phyloP scores from a whole-genome alignment of 2,113 vertebrate genomes.

The Uria lomvia region DNA sequence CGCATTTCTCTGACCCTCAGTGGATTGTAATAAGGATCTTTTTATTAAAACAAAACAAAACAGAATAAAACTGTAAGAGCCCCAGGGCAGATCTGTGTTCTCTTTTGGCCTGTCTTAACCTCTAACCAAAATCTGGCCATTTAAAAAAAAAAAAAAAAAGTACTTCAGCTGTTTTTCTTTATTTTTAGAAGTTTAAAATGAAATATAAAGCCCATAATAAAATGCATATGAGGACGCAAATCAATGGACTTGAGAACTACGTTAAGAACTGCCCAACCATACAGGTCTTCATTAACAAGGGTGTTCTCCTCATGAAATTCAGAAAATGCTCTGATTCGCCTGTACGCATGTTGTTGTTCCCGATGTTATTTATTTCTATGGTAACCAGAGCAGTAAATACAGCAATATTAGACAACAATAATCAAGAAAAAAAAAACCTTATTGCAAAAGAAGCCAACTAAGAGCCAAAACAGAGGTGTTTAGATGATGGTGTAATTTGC shows the following conservation, averaged over 20 bases:
- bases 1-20: neutral
- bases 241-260: neutral
- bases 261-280: neutral
- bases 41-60: slow-evolving; percentile 52
- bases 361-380: slow-evolving; percentile 27
- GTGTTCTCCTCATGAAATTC: neutral
- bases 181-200: slow-evolving; percentile 54
- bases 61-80: slow-evolving; percentile 23
- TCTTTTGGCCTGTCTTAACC: slow-evolving; percentile 34
- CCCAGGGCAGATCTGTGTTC: slow-evolving; percentile 32
- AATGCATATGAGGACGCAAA: slow-evolving; percentile 39
- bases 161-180: slow-evolving; percentile 52
- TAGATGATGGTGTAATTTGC: slow-evolving; percentile 57
- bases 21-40: slow-evolving; percentile 27
- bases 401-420: slow-evolving; percentile 12
- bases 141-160: neutral
- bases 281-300: slow-evolving; percentile 11
- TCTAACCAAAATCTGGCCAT: slow-evolving; percentile 39
- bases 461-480: slow-evolving; percentile 61
- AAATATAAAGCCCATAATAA: slow-evolving; percentile 58
- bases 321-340: neutral
- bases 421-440: neutral
- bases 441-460: slow-evolving; percentile 28
- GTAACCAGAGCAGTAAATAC: slow-evolving; percentile 33
- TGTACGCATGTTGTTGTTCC: neutral